phyloP scores from a whole-genome alignment of 1,140 invertebrate species.

The Philaenus spumarius region DNA sequence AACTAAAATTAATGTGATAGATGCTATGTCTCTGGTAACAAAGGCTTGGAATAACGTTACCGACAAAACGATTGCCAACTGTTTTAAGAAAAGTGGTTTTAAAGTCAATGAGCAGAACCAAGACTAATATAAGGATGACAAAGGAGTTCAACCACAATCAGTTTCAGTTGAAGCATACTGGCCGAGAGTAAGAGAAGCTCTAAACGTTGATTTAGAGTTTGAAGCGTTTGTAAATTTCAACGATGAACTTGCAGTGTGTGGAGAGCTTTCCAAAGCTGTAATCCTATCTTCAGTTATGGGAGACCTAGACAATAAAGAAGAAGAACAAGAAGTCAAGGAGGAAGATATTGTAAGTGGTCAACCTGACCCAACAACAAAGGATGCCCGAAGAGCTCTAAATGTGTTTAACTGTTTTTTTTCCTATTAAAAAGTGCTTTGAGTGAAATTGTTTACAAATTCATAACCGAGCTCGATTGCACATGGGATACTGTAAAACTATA shows the following conservation, averaged over 20 bases:
- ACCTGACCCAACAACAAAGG: neutral
- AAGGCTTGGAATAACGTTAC: too few species aligned
- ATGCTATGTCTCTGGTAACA: too few species aligned
- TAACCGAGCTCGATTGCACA: neutral
- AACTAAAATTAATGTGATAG: too few species aligned
- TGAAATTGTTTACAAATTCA: neutral
- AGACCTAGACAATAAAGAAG: neutral
- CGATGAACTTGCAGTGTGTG: neutral
- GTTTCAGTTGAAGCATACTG: neutral
- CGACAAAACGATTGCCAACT: neutral
- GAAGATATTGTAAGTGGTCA: neutral
- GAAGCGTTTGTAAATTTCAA: neutral
- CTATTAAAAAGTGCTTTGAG: neutral
- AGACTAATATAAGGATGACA: neutral
- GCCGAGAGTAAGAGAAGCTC: neutral
- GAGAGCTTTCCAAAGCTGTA: neutral
- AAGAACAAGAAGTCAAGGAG: neutral
- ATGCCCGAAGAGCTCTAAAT: neutral
- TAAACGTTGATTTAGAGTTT: neutral
- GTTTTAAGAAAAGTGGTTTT: slow-evolving; percentile 4
- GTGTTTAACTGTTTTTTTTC: neutral
- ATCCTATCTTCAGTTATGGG: neutral
- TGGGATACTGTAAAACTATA: neutral
- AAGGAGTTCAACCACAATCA: neutral
- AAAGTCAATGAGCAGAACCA: neutral